Evolutionary conservation across 1,140 invertebrate genomes (phyloP).

Genomic region (Drosophila santomea): DNA sequence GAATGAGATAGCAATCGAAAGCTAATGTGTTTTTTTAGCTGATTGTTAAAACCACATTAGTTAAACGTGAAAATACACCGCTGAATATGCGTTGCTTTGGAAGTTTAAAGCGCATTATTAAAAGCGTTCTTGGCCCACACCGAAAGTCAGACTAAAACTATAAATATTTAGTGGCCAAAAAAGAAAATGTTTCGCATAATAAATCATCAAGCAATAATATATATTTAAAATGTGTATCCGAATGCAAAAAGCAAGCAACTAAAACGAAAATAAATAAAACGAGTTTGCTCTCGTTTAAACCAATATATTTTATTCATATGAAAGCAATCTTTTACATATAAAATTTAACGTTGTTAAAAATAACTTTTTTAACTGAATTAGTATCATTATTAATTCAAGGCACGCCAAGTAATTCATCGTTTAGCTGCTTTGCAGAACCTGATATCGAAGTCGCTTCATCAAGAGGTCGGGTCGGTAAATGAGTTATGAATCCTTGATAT

Average conservation of each 20-base stretch:
- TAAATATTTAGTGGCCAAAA: constrained; percentile 31
- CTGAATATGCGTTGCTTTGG: neutral
- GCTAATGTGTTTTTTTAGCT: constrained; percentile 9
- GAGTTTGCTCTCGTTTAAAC: too few relatives aligned
- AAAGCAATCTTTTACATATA: neutral
- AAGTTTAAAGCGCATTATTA: constrained; percentile 7
- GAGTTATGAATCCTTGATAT: constrained; percentile 43
- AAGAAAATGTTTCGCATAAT: constrained; percentile 58
- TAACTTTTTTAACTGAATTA: too few relatives aligned
- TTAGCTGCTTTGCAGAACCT: too few relatives aligned
- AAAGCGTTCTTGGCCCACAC: constrained; percentile 15
- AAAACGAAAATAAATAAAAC: constrained; percentile 8
- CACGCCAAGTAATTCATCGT: too few relatives aligned
- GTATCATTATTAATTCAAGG: too few relatives aligned
- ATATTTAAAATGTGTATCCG: constrained; percentile 60
- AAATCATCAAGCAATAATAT: constrained; percentile 54
- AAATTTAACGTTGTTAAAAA: neutral
- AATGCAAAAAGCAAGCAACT: neutral
- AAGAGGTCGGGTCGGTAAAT: constrained; percentile 10
- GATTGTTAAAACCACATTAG: constrained; percentile 12
- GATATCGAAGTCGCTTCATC: too few relatives aligned
- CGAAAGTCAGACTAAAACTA: constrained; percentile 9
- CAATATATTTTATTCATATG: neutral
- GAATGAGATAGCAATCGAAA: constrained; percentile 50
- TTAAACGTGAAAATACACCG: constrained; percentile 14